Evolutionary conservation across 2,888 invertebrate genomes (phyloP).

Genomic region (Atrina japonica): DNA sequence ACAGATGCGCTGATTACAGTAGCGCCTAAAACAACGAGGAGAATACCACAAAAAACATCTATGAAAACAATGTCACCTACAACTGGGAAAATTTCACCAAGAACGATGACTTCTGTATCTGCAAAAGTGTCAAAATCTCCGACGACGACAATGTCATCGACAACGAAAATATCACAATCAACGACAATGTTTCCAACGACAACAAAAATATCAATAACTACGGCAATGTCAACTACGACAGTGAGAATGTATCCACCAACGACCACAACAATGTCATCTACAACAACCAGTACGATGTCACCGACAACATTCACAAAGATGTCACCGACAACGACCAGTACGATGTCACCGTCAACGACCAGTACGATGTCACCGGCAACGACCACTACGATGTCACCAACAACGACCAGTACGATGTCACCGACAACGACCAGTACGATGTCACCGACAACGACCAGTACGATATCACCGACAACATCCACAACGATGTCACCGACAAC

Average conservation of each 20-base stretch:
- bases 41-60: too few species aligned
- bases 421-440: not conserved
- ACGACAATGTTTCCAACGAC: not conserved
- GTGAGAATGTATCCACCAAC: not conserved
- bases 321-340: not conserved
- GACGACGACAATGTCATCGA: not conserved
- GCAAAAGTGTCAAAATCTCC: not conserved
- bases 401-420: conserved; percentile 2
- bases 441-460: not conserved
- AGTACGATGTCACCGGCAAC: not conserved
- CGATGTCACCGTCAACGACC: not conserved
- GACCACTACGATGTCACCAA: not conserved
- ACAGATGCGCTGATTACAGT: too few species aligned
- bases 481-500: not conserved
- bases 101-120: not conserved
- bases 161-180: not conserved
- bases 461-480: not conserved
- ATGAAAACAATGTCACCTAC: too few species aligned
- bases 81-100: not conserved
- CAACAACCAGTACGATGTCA: not conserved
- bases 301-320: not conserved
- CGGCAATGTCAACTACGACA: not conserved
- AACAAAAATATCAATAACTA: not conserved
- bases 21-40: too few species aligned
- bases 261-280: not conserved